A percentile compares a stretch with the other conserved stretches of the same genome.
These are phyloP conservation scores for Uromys caudimaculatus DNA, from an alignment of 2,797 vertebrate species.

Conservation along the genomic window DNA sequence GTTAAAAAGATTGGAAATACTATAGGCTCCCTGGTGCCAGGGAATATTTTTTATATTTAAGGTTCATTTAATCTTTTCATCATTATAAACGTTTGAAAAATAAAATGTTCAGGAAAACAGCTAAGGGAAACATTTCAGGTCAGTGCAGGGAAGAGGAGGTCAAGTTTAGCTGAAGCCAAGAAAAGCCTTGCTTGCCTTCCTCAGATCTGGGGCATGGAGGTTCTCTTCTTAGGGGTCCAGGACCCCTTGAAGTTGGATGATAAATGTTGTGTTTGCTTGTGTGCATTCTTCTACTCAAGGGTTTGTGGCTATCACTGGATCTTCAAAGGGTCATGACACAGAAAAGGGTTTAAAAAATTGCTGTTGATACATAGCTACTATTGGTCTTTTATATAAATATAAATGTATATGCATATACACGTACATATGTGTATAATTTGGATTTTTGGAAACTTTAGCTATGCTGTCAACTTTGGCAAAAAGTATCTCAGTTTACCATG, in stretches of 20 bases:
- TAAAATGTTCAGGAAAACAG: constrained; percentile 66
- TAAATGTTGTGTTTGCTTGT: constrained; percentile 6
- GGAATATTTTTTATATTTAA: constrained; percentile 65
- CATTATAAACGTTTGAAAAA: constrained; percentile 82
- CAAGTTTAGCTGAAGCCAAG: constrained; percentile 1
- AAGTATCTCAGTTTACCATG: neutral
- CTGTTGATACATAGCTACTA: neutral
- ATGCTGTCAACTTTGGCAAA: neutral
- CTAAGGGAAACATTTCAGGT: constrained; percentile 57
- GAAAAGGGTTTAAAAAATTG: neutral
- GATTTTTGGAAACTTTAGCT: neutral
- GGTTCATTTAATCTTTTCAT: constrained; percentile 73
- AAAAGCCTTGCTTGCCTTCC: constrained; percentile 13
- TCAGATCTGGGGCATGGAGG: neutral
- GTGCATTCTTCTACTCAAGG: constrained; percentile 7
- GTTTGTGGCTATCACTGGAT: neutral
- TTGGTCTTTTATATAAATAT: neutral
- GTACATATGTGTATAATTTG: neutral
- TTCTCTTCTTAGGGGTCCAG: neutral
- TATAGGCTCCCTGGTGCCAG: constrained; percentile 65
- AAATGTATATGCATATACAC: neutral
- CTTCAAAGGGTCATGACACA: neutral
- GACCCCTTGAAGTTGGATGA: neutral
- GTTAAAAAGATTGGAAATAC: constrained; percentile 58
- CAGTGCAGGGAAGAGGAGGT: neutral